phyloP scores from a whole-genome alignment of 2,113 vertebrate genomes.

The human (Homo sapiens) region GRCh38 chr7:95594001-95594500 shows the following conservation, averaged over 20 bases:
- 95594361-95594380: not conserved
- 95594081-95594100: not conserved
- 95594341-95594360: not conserved
- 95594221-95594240: not conserved
- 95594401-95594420: not conserved
- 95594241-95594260: not conserved
- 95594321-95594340: not conserved
- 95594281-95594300: not conserved
- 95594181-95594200: not conserved
- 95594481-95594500: not conserved
- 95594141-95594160: not conserved
- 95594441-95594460: not conserved
- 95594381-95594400: not conserved
- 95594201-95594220: not conserved
- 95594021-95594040: not conserved
- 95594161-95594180: not conserved
- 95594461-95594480: not conserved
- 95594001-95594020: not conserved
- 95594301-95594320: not conserved
- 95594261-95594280: not conserved
- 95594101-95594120: not conserved
- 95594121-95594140: not conserved
- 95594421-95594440: not conserved
- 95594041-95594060: conserved; percentile 16
- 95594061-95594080: not conserved